Evolutionary conservation across 2,888 invertebrate species (phyloP), one percentile per base, ranked within the genome.

Genomic region (Prostheceraeus crozeri): DNA sequence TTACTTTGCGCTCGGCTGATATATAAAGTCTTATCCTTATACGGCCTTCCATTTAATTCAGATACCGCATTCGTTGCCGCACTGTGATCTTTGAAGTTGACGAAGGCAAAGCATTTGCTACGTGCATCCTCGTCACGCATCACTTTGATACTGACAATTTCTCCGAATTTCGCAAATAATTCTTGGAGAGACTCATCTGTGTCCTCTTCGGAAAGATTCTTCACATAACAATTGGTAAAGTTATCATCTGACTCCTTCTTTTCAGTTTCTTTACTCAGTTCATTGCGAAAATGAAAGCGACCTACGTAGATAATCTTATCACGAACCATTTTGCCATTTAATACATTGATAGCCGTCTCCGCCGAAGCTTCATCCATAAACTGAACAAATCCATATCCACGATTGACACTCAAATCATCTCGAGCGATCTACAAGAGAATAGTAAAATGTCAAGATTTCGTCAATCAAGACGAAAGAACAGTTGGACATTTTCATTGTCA

Each of bases 181-280:
- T 85, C 85, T 66, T 83, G 83, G 16, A 96, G 79, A 76, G 87
- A 85, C 62, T 90, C 89, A 75, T 96, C 93, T 66, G 84, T 84
- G 70, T 89, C 83, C 65, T 91, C 89, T 71, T 98, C 94, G 31
- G 88, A 89, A 77, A 98, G 93, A 79, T 98, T 98, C 79, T 98
- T 98, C 33, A 98, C 87, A 78, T 93, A 98, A 2, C 98, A 93
- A 78, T 98, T 96, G 63, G 93, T 96, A 81, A 94, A 99, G n/a
- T n/a, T n/a, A n/a, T n/a, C n/a, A n/a, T n/a, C n/a, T n/a, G n/a
- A n/a, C n/a, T n/a, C n/a, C n/a, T n/a, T n/a, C n/a, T n/a, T n/a
- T n/a, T n/a, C n/a, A n/a, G n/a, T n/a, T n/a, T n/a, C n/a, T 64
- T 78, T 77, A 74, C 88, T 90, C 76, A 96, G 94, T 80, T 94